Evolutionary conservation across 2,888 invertebrate species (phyloP), one percentile per base, ranked within the genome.

Genomic region (Nephrocerus scutellatus): DNA sequence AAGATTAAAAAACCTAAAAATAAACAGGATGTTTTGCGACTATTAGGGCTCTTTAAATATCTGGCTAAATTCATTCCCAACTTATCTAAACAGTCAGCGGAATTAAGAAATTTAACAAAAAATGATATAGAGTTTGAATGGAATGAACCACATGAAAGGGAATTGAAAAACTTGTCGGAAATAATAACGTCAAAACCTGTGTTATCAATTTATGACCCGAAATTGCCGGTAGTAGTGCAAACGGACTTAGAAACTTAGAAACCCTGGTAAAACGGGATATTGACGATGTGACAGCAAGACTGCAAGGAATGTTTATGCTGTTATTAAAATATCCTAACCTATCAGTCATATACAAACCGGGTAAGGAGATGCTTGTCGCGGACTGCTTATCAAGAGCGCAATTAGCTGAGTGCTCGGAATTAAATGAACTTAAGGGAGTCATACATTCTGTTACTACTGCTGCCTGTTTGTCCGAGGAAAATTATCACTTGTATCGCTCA

Each of bases 191-290:
- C 33, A 13, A 29, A 32, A 15, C 39, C 39, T 3, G 21, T 25
- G 8, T 20, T n/a, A n/a, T n/a, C n/a, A n/a, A n/a, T n/a, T n/a
- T n/a, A n/a, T n/a, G n/a, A n/a, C n/a, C n/a, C n/a, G n/a, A n/a
- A n/a, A n/a, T n/a, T n/a, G n/a, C n/a, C n/a, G n/a, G n/a, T n/a
- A n/a, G n/a, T n/a, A n/a, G n/a, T n/a, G n/a, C n/a, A n/a, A n/a
- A n/a, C n/a, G n/a, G n/a, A n/a, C 25, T 51, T 40, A 3, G 52
- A 61, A 2, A 54, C 36, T 21, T 61, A 59, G 3, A 60, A 60
- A 48, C 62, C 57, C 38, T 61, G 57, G 30, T 60, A 59, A 1
- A 33, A 63, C 24, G 35, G 10, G 24, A 35, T 12, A 35, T 25
- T 8, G 25, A 35, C 26, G 15, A 35, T 14, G 35, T 26, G 5